phyloP scores from a whole-genome alignment of 2,888 invertebrate species.

The Drosophila emarginata region DNA sequence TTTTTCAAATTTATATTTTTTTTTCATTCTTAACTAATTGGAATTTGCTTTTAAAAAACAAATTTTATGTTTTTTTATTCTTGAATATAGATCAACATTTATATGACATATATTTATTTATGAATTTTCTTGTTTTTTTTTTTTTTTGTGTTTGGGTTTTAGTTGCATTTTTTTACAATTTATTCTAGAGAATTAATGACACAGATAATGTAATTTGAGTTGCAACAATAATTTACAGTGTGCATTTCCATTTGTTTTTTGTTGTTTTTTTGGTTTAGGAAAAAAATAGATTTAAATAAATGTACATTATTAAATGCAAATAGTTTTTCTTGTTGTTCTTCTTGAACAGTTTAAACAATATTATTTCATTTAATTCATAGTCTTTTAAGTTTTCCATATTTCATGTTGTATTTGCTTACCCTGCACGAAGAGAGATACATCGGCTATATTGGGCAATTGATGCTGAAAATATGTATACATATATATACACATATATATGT shows the following conservation, averaged over 20 bases:
- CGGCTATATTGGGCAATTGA: neutral
- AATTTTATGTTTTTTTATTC: conserved; percentile 1
- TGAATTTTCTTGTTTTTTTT: neutral
- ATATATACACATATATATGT: conserved; percentile 34
- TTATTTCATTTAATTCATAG: conserved; percentile 47
- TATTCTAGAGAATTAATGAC: conserved; percentile 41
- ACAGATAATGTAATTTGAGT: conserved; percentile 38
- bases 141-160: conserved; percentile 13
- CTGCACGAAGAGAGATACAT: neutral
- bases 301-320: conserved; percentile 55
- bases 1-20: conserved; percentile 35
- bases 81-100: conserved; percentile 22
- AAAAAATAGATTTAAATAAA: conserved; percentile 42
- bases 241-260: conserved; percentile 26
- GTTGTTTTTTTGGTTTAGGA: conserved; percentile 34
- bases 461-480: neutral
- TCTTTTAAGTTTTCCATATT: conserved; percentile 60
- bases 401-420: neutral
- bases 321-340: conserved; percentile 26
- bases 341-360: conserved; percentile 19
- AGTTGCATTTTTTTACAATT: conserved; percentile 38
- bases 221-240: conserved; percentile 73
- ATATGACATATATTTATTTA: conserved; percentile 26
- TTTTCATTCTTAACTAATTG: conserved; percentile 30
- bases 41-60: conserved; percentile 24